These are phyloP conservation scores for Myripristis murdjan DNA, from an alignment of 2,797 vertebrate species.

Conservation along the genomic window DNA sequence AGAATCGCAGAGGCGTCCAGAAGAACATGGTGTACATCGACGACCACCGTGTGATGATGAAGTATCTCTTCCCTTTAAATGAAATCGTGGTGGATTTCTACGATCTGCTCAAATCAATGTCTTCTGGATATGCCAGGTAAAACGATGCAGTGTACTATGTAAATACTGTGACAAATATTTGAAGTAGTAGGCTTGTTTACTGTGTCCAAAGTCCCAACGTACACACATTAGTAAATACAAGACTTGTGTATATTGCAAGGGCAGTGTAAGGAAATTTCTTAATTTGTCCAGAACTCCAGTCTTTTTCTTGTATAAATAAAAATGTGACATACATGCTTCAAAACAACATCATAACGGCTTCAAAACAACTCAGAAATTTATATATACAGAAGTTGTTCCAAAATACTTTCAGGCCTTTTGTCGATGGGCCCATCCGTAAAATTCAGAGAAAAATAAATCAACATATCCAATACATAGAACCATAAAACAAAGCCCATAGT, in stretches of 20 bases:
- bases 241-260: too few relatives aligned
- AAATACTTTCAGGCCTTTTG: too few relatives aligned
- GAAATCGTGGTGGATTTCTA: constrained; percentile 99
- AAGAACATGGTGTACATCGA: constrained; percentile 95
- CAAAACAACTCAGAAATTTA: too few relatives aligned
- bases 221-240: too few relatives aligned
- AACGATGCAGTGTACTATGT: not conserved
- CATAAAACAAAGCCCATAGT: too few relatives aligned
- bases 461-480: too few relatives aligned
- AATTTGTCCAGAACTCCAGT: too few relatives aligned
- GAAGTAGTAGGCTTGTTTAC: not conserved
- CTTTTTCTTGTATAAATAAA: too few relatives aligned
- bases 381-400: too few relatives aligned
- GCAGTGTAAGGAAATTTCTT: too few relatives aligned
- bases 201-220: not conserved
- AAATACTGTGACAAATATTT: not conserved
- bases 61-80: constrained; percentile 95
- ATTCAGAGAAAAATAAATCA: not conserved
- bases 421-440: not conserved
- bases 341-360: too few relatives aligned
- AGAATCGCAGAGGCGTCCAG: constrained; percentile 93
- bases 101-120: constrained; percentile 94
- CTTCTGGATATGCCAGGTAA: constrained; percentile 98
- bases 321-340: too few relatives aligned
- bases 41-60: constrained; percentile 94